A percentile compares a stretch with the other conserved stretches of the same genome.
Evolutionary conservation across 30 jellyfish, hydroid and myxozoan genomes (phyloP).

Genomic region (Hydractinia symbiolongicarpus): DNA sequence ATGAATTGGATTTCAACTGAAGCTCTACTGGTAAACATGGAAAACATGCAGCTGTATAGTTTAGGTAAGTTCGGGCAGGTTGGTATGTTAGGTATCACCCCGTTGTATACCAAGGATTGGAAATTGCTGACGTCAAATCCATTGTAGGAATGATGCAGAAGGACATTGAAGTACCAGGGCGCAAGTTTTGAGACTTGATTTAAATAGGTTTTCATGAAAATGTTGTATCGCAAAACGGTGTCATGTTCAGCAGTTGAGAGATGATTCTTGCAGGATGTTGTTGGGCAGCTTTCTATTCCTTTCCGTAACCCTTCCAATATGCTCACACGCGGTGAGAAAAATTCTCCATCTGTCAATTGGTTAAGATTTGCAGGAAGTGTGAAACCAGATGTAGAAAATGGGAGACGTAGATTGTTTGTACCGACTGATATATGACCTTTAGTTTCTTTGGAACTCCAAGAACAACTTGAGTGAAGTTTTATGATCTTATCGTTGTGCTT

Average conservation of each 20-base stretch:
- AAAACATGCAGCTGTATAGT: not conserved
- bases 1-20: constrained; percentile 15
- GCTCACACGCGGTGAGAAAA: constrained; percentile 17
- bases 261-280: constrained; percentile 4
- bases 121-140: constrained; percentile 24
- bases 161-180: constrained; percentile 16
- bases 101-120: constrained; percentile 18
- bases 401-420: constrained; percentile 7
- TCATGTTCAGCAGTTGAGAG: constrained; percentile 13
- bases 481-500: not conserved
- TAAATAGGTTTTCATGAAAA: constrained; percentile 7
- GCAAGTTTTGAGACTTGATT: constrained; percentile 4
- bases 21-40: constrained; percentile 1
- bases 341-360: too few relatives aligned
- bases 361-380: not conserved
- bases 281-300: not conserved
- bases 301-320: constrained; percentile 5
- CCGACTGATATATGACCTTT: constrained; percentile 30
- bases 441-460: constrained; percentile 1
- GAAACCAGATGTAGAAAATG: constrained; percentile 20
- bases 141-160: not conserved
- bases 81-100: constrained; percentile 18
- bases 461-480: constrained; percentile 19
- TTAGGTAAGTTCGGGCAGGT: constrained; percentile 27
- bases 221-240: not conserved